Base-by-base conservation (phyloP, 1,140 invertebrate genomes). In the Archivesica marissinica region DNA sequence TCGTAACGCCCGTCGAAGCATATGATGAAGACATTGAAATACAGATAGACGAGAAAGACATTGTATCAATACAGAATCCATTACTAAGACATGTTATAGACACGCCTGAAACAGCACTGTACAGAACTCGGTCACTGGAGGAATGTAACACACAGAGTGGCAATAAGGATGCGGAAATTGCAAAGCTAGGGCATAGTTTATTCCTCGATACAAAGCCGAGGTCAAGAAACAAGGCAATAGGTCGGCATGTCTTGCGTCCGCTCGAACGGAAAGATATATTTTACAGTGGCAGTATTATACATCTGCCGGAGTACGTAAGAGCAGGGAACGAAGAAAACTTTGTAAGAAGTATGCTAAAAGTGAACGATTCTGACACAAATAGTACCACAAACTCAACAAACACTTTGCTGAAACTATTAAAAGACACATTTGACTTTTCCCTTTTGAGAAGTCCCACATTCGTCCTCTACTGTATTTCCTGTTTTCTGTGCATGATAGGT, bases 401-500 rank as follows among this genome's bases (percentile, higher is more conserved):
- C 38, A 23, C 23, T 0, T 83, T 52, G n/a, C 20, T 25, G 2
- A 35, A 74, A 38, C 25, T 83, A 23, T 83, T 83, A 25, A 75
- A 4, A 39, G 64, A 82, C 77, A 90, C 90, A 25, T 89, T 92
- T 77, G 91, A 92, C 77, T 78, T 90, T 28, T 96, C 96, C 44
- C 94, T 99, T 0, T 95, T 99, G 2, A 96, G 96, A 89, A 98
- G 97, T 84, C 97, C 97, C 0, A 97, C 97, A 0, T 99, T 99
- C 92, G 93, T 98, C 30, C 94, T 99, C 39, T 95, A 99, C 20
- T 96, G 97, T 9, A 88, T 97, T 30, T 97, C 97, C 78, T 98
- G 98, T 28, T 97, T 97, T 86, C 95, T 99, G 38, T 98, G 98
- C 0, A 97, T 99, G 96, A 96, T 98, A 95, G 98, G 98, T 93